Evolutionary conservation across 2,113 vertebrate genomes (phyloP), one percentile per base, ranked within the genome.

Genomic region (Myiagra hebetior): DNA sequence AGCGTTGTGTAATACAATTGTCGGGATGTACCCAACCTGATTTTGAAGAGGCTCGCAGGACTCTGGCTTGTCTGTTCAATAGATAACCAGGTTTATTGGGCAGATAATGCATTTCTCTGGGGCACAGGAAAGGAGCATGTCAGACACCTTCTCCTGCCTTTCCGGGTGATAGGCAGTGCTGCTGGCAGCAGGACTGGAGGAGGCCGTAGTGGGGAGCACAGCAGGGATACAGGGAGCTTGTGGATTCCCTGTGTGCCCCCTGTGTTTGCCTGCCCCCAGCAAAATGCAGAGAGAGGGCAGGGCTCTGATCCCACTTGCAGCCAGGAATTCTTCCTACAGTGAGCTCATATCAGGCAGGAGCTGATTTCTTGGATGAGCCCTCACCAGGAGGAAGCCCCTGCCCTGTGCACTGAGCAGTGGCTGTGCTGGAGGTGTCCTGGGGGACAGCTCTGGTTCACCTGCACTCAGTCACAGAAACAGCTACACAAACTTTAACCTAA

Each of bases 31-130:
- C 72, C 79, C 92, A 91, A 78, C 76, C 57, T 84, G 91, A 68
- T 92, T 96, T 75, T 46, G 80, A 91, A 86, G 91, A 80, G 64
- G 64, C 90, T 93, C 26, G 2, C 83, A 87, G 93, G 96, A 87
- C 80, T 94, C 39, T 0, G 1, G n/a, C 60, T 70, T 86, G 93
- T 91, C 86, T 96, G 68, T 56, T 93, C 80, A 42, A 23, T 46
- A 87, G 93, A 91, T 96, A 92, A 92, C 76, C 73, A 62, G 65
- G 52, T 92, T 96, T 90, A 23, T 70, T 84, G 92, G 92, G 68
- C 73, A 81, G 88, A 53, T 93, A 65, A 86, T 73, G n/a, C 41
- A 12, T 95, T 94, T 82, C 84, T 92, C 93, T 73, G 0, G 7
- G 87, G 91, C 11, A 1, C 68, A 20, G 85, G 76, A 15, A 27